Base-by-base conservation (phyloP, 2,113 vertebrate genomes). In the Ciconia maguari region DNA sequence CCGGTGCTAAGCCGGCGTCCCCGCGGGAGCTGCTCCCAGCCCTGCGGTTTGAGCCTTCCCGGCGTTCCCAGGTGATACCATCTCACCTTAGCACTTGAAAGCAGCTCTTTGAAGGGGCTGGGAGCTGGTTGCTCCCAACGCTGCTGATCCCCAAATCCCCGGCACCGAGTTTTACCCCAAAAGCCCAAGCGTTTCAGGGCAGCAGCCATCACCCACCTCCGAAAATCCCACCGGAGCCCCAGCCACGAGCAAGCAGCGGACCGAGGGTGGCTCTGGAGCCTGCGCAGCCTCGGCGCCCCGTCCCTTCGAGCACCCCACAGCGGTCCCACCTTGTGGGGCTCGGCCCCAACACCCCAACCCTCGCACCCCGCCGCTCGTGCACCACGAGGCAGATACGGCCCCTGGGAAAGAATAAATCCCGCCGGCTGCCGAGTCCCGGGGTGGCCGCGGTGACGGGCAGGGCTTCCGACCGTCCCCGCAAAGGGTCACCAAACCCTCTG, bases 51-150 rank as follows among this genome's bases (percentile, higher is more conserved):
- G 75, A 51, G 26, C 78, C 65, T 71, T 77, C 70, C 57, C 36
- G 36, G 57, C 6, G 89, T 94, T 94, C 93, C 93, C 93, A 94
- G 89, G 48, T 87, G 93, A 94, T 94, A 91, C 48, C 93, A 94
- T 94, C 93, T 91, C 66, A 7, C 55, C 78, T 68, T 7, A 9
- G 66, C 83, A 83, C 88, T 83, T 91, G 72, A 94, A 91, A 87
- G 93, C 72, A 16, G 60, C 83, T 79, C 93, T 87, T 87, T 78
- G 79, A 89, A 81, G 89, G 85, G 62, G 55, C 62, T 7, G 68
- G 61, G 27, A 77, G 36, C 79, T 1, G 16, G 20, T 21, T 62
- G 24, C 58, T 94, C 80, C 75, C 51, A 29, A 19, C 8, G 8
- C 60, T 17, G 32, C 60, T 15, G 2, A 51, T 16, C 80, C 68